phyloP scores from a whole-genome alignment of 1,140 invertebrate species.

The Macrobrachium nipponense region DNA sequence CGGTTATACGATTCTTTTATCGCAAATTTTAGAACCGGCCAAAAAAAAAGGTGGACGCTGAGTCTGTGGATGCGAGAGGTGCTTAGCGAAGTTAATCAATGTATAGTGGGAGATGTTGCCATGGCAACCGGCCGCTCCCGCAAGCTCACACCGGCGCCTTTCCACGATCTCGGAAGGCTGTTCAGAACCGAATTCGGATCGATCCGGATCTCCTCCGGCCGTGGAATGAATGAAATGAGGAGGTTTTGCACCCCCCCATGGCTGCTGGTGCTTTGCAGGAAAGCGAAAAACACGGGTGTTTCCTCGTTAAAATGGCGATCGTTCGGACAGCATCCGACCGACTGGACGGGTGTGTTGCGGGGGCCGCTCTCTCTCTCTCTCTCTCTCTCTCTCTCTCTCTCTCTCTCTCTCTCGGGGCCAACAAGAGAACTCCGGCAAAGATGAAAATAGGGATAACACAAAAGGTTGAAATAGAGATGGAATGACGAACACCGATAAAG shows the following conservation, averaged over 20 bases:
- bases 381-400: background rate
- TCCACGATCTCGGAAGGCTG: constrained; percentile 27
- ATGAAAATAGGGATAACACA: constrained; percentile 34
- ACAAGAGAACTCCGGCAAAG: constrained; percentile 28
- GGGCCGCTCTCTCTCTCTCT: constrained; percentile 1
- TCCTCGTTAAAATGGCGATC: background rate
- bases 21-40: constrained; percentile 49
- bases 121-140: constrained; percentile 32
- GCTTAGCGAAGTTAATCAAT: constrained; percentile 54
- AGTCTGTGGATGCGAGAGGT: constrained; percentile 47
- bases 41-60: constrained; percentile 53
- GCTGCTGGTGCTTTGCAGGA: background rate
- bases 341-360: constrained; percentile 9
- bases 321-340: background rate
- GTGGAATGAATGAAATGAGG: background rate
- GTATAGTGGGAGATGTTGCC: constrained; percentile 50
- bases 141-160: constrained; percentile 26
- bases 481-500: constrained; percentile 17
- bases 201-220: background rate
- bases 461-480: background rate
- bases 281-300: background rate
- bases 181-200: background rate
- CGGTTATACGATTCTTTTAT: constrained; percentile 14
- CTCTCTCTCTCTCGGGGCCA: background rate
- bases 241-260: background rate